Evolutionary conservation across 2,797 vertebrate species (phyloP).

Genomic region (Xerus rutilus): DNA sequence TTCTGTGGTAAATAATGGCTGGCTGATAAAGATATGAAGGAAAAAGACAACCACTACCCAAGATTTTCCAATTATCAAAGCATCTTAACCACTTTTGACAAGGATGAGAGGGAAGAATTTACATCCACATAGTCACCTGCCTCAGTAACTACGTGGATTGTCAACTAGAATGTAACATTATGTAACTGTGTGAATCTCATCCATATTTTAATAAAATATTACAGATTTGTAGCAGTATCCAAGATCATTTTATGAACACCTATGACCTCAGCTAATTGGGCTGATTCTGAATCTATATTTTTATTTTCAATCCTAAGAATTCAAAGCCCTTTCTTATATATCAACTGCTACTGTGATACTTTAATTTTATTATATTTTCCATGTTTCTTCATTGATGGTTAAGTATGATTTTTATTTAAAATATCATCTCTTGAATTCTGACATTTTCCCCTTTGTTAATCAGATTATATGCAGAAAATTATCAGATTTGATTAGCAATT

Average conservation of each 20-base stretch:
- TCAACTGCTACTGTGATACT: background rate
- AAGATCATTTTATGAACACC: background rate
- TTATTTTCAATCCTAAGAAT: background rate
- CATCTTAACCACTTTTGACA: background rate
- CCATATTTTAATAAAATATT: background rate
- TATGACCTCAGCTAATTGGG: background rate
- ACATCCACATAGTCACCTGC: background rate
- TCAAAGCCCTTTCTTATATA: background rate
- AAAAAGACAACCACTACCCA: background rate
- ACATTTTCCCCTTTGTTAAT: background rate
- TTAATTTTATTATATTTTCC: background rate
- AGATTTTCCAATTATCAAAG: background rate
- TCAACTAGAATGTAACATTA: background rate
- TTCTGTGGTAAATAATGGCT: background rate
- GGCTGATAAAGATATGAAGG: background rate
- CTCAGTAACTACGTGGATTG: conserved; percentile 7
- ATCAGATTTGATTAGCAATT: background rate
- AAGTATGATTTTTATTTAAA: background rate
- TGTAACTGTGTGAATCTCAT: background rate
- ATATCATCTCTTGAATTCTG: background rate
- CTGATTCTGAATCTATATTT: background rate
- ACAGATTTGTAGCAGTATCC: background rate
- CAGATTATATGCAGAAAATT: background rate
- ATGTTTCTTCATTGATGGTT: background rate
- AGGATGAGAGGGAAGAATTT: background rate